Base-by-base conservation (phyloP, 2,797 vertebrate species). In the Sus cebifrons region DNA sequence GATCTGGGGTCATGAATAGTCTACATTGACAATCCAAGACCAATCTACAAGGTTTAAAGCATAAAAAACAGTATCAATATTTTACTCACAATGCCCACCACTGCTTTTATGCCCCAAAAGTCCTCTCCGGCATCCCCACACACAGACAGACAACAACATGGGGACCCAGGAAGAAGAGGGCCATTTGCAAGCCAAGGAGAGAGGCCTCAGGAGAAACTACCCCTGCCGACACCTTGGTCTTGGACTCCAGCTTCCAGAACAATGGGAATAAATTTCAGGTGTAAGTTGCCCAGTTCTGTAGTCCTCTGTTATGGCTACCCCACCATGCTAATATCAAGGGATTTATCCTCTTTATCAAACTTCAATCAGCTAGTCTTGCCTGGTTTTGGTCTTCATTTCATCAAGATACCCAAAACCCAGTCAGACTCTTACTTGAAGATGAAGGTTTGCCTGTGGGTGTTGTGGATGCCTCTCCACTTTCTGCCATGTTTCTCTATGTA, bases 371-470 rank as follows among this genome's bases (percentile, higher is more conserved):
- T 3, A 2, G 8, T 12, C 49, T 52, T 23, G 11, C n/a, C 29
- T 27, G 4, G 7, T 0, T 6, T 32, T 8, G 73, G 14, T 29
- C 36, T 32, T 54, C 18, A 6, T 18, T 27, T 9, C 2, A 0
- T 36, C 10, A 49, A 49, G 29, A 11, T 10, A 65, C 40, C 73
- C 78, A 8, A 9, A 20, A 18, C 23, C 64, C 70, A 25, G 0
- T 14, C 5, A 4, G n/a, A 62, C 70, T 4, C 65, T 23, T 0
- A 2, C 5, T 82, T 14, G 27, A 12, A 64, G 49, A 27, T 20
- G 17, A 71, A 3, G 44, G 0, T 56, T 65, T 2, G 3, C 3
- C 2, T 3, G 0, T 1, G 1, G 11, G 18, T 36, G 21, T 4
- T 9, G 16, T 1, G 21, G 65, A 16, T 2, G n/a, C 44, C 78